Base-by-base conservation (phyloP, 2,797 vertebrate genomes). In the Nasua narica region DNA sequence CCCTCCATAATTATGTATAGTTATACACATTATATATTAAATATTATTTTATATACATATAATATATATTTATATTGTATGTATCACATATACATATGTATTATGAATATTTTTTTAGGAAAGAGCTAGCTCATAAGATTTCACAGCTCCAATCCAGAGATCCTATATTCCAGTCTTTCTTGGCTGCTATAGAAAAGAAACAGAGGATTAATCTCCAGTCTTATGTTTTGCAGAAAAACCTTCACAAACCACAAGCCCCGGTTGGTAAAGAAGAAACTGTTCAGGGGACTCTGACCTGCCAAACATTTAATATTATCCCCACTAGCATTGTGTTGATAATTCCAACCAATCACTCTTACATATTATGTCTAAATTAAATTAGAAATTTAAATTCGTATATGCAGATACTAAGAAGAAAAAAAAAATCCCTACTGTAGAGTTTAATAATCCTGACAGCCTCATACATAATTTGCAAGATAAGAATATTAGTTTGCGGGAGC, bases 341-440 rank as follows among this genome's bases (percentile, higher is more conserved):
- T 21, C 27, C 86, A 77, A 52, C 60, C 56, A 81, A 19, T 35
- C 46, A 91, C 29, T 27, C 16, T 85, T 96, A 79, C 87, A 81
- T 23, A 91, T 7, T 70, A 60, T 43, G 18, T 87, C 82, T 94
- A 94, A 93, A 93, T 50, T 87, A 77, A 91, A 43, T 52, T 56
- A 76, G 5, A 77, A 58, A 90, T 65, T 84, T 65, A 79, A 76
- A 94, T 85, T 50, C 90, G 62, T 46, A 91, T 54, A 77, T 72
- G 23, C n/a, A 91, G 6, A 83, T 27, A 40, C 29, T 50, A 87
- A 79, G 37, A 88, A 86, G 56, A 15, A 29, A 69, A 91, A 69
- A 91, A 62, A 70, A 52, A 29, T 8, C 12, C 10, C 35, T 81
- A 37, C 52, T 95, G n/a, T 90, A 54, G 25, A 90, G 25, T 54